These are phyloP conservation scores for Ganaspis sp. DNA, from an alignment of 1,140 invertebrate species.

Conservation along the genomic window DNA sequence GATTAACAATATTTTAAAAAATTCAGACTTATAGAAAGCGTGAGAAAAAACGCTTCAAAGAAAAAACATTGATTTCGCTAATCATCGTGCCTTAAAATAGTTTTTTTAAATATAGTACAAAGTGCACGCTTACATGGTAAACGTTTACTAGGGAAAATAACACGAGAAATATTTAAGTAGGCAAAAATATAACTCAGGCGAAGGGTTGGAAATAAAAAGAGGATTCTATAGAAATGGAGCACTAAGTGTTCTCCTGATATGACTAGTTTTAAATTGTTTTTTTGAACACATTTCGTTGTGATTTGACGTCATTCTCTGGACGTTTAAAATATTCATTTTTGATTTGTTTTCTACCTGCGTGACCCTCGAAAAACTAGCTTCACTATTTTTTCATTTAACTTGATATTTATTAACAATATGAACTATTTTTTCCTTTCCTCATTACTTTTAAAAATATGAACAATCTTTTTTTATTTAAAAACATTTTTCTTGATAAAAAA, in stretches of 20 bases:
- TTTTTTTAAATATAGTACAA: conserved; percentile 42
- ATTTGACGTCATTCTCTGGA: background rate
- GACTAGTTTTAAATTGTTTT: conserved; percentile 11
- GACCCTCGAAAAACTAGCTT: conserved; percentile 6
- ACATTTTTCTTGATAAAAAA: too few relatives aligned
- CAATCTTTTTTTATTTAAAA: too few relatives aligned
- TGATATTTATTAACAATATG: too few relatives aligned
- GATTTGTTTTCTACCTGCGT: conserved; percentile 17
- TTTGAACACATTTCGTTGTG: conserved; percentile 22
- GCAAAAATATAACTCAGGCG: background rate
- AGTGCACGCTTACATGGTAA: conserved; percentile 62
- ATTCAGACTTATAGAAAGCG: conserved; percentile 21
- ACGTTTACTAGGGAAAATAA: conserved; percentile 36
- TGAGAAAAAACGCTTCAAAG: background rate
- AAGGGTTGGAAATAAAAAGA: conserved; percentile 15
- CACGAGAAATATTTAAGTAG: background rate
- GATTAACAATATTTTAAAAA: background rate
- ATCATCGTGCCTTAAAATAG: conserved; percentile 39
- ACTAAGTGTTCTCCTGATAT: conserved; percentile 21
- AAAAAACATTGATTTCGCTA: conserved; percentile 39
- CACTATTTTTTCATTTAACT: background rate
- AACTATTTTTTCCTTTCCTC: too few relatives aligned
- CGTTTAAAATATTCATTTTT: conserved; percentile 7
- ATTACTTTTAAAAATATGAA: too few relatives aligned
- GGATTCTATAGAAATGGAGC: conserved; percentile 25